These are phyloP conservation scores for Stictocephala bisonia DNA, from an alignment of 2,888 invertebrate genomes.

Conservation along the genomic window DNA sequence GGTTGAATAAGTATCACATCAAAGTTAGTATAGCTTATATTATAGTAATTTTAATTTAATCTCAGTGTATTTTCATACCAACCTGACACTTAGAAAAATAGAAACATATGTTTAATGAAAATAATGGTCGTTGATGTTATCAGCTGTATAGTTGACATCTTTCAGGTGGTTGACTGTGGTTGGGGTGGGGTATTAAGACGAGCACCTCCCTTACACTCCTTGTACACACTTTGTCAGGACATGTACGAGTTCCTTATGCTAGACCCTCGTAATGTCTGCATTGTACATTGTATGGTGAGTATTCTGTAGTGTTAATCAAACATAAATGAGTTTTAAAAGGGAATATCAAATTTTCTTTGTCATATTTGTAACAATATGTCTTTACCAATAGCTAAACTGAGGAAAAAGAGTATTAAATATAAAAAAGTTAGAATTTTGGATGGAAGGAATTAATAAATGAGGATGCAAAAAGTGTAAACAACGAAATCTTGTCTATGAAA, in stretches of 20 bases:
- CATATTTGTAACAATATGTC: too few relatives aligned
- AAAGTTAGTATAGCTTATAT: too few relatives aligned
- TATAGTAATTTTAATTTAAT: not conserved
- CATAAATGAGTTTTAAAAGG: too few relatives aligned
- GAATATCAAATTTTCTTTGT: too few relatives aligned
- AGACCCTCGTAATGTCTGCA: constrained; percentile 83
- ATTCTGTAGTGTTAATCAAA: too few relatives aligned
- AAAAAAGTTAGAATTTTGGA: too few relatives aligned
- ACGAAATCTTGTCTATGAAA: too few relatives aligned
- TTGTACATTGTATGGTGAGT: constrained; percentile 85
- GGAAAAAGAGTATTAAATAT: too few relatives aligned
- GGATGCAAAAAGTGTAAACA: too few relatives aligned
- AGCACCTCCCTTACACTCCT: constrained; percentile 82
- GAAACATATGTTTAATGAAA: not conserved
- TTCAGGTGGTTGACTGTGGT: constrained; percentile 67
- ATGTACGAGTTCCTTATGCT: constrained; percentile 88
- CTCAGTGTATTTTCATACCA: not conserved
- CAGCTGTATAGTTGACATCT: not conserved
- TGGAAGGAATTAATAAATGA: too few relatives aligned
- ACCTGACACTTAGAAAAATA: not conserved
- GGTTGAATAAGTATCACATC: not conserved
- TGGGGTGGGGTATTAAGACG: constrained; percentile 63
- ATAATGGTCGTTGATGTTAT: not conserved
- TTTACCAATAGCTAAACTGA: too few relatives aligned
- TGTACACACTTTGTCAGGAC: constrained; percentile 86